Conservation (phyloP, 1,140 invertebrate genomes). For the Prorops nasuta region DNA sequence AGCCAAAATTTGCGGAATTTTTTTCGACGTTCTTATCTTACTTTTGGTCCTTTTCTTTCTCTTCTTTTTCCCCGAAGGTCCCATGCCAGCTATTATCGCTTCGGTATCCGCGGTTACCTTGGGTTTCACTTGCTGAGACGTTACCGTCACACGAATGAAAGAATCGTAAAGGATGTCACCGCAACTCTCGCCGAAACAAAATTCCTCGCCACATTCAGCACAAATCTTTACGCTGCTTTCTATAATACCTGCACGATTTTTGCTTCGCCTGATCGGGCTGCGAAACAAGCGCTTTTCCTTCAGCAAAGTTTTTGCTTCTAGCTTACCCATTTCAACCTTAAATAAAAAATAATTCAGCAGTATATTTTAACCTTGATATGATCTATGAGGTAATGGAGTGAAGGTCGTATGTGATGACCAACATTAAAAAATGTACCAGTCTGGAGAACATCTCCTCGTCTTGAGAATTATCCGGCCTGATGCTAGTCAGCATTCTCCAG, state of each 20-base stretch:
- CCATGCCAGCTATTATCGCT: constrained; percentile 43
- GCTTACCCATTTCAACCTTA: constrained; percentile 77
- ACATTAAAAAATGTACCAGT: constrained; percentile 29
- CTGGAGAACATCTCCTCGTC: constrained; percentile 88
- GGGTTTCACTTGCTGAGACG: constrained; percentile 28
- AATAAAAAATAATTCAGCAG: constrained; percentile 1
- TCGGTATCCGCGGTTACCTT: constrained; percentile 45
- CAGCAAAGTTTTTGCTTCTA: constrained; percentile 67
- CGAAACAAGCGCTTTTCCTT: constrained; percentile 64
- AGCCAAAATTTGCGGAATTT: constrained; percentile 21
- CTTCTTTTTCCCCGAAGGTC: constrained; percentile 25
- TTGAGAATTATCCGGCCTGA: constrained; percentile 75
- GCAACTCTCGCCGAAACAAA: constrained; percentile 69
- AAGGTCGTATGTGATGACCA: not conserved
- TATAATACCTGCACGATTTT: constrained; percentile 77
- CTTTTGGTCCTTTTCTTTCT: constrained; percentile 28
- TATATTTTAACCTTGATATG: not conserved
- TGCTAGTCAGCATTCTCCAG: constrained; percentile 88
- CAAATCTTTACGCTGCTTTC: constrained; percentile 74
- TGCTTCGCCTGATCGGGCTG: constrained; percentile 68
- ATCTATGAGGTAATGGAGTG: not conserved
- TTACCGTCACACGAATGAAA: constrained; percentile 40
- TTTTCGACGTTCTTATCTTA: constrained; percentile 24
- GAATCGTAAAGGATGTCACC: constrained; percentile 58
- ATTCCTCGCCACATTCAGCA: constrained; percentile 79